A percentile compares a stretch with the other conserved stretches of the same genome.
Evolutionary conservation across 2,888 invertebrate species (phyloP).

Genomic region (Mycalesis mineus): DNA sequence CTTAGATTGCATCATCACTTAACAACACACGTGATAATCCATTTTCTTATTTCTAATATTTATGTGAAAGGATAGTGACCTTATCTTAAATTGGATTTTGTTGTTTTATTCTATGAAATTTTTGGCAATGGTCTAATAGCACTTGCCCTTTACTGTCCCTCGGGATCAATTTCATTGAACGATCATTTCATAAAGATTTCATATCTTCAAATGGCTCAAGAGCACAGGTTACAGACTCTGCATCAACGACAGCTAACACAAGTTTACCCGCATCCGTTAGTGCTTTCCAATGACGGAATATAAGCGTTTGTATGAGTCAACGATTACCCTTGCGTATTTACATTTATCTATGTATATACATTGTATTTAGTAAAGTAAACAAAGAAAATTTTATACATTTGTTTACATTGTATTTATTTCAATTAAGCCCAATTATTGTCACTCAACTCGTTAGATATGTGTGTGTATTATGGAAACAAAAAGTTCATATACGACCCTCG

Average conservation of each 20-base stretch:
- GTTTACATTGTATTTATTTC: slow-evolving; percentile 2
- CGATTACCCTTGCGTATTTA: slow-evolving; percentile 28
- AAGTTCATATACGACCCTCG: too few species aligned
- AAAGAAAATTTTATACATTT: background rate
- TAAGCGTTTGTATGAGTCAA: slow-evolving; percentile 37
- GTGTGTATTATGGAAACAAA: too few species aligned
- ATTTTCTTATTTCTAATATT: too few species aligned
- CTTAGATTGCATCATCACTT: too few species aligned
- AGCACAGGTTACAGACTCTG: slow-evolving; percentile 34
- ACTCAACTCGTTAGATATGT: background rate
- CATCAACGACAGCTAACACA: slow-evolving; percentile 7
- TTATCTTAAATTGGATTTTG: too few species aligned
- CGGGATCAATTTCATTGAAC: slow-evolving; percentile 38
- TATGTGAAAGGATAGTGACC: too few species aligned
- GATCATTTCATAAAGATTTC: slow-evolving; percentile 44
- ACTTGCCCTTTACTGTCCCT: too few species aligned
- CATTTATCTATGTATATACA: slow-evolving; percentile 5
- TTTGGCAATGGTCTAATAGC: too few species aligned
- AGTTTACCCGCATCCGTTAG: slow-evolving; percentile 62
- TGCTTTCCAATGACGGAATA: slow-evolving; percentile 48
- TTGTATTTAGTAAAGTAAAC: slow-evolving; percentile 10
- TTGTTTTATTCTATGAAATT: too few species aligned
- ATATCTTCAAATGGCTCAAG: slow-evolving; percentile 47
- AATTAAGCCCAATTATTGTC: slow-evolving; percentile 5
- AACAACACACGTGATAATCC: too few species aligned